Evolutionary conservation across 2,797 vertebrate genomes (phyloP), one percentile per base, ranked within the genome.

Genomic region (Acridotheres tristis): DNA sequence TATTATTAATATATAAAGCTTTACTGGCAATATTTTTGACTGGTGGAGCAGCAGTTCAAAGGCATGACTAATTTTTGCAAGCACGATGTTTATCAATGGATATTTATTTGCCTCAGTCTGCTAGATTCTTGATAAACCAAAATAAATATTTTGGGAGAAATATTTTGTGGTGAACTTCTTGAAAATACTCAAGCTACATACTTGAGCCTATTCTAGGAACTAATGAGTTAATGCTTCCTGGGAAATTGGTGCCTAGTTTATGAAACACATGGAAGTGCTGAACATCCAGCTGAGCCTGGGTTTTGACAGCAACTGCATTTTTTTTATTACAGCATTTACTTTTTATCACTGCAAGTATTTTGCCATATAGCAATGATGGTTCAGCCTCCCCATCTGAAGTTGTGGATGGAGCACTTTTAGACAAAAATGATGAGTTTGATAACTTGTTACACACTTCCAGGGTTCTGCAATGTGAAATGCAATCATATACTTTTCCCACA

Each of bases 31-130:
- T 90, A 58, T 76, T 89, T 85, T 40, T 92, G 83, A 80, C 55
- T 86, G 76, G 19, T 66, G 36, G 85, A 95, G 79, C 66, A 82
- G 42, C 38, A 90, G 81, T 80, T 92, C 84, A 74, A 85, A 95
- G 48, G 53, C 32, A 13, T 45, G 34, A 76, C 18, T 85, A 53
- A 71, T 50, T 95, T 93, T 80, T 87, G 51, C 34, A 90, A 65
- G 45, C 25, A 79, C 30, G 47, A 10, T 68, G 34, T 76, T 85
- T 82, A 65, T 87, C 74, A 73, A 27, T 30, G 29, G 48, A 63
- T 71, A 47, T 76, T 85, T 62, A 63, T 78, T 84, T 93, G 40
- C 34, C 43, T 90, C 58, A 38, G n/a, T 40, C 20, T 86, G 55
- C 29, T 66, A 50, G 40, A 79, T 51, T 47, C 57, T 69, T 85